phyloP scores from a whole-genome alignment of 2,888 invertebrate genomes.

The Buathra laborator region DNA sequence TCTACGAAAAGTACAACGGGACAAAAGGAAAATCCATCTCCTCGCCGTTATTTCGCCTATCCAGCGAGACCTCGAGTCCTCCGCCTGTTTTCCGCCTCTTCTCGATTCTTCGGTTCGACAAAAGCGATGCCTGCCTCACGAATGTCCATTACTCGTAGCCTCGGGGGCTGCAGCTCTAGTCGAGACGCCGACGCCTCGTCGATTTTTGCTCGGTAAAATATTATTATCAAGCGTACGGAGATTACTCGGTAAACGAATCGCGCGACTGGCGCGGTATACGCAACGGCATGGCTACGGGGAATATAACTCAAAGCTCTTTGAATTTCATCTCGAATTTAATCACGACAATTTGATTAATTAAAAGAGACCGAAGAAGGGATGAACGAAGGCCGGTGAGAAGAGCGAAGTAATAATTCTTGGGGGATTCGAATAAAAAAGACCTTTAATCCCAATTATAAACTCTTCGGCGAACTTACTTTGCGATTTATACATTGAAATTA shows the following conservation, averaged over 20 bases:
- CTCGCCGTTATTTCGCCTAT: slow-evolving; percentile 18
- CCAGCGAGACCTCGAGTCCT: slow-evolving; percentile 17
- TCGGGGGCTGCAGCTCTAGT: slow-evolving; percentile 25
- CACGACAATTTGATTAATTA: slow-evolving; percentile 48
- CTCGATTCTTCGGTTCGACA: slow-evolving; percentile 44
- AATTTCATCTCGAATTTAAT: slow-evolving; percentile 46
- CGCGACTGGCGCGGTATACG: background rate
- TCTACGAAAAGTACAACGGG: background rate
- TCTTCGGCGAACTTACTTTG: slow-evolving; percentile 6
- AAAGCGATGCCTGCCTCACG: slow-evolving; percentile 45
- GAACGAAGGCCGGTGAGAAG: slow-evolving; percentile 1
- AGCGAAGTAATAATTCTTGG: slow-evolving; percentile 19
- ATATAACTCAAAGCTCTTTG: slow-evolving; percentile 34
- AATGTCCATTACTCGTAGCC: slow-evolving; percentile 61
- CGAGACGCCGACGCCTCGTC: slow-evolving; percentile 55
- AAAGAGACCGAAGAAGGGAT: background rate
- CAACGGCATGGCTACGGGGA: slow-evolving; percentile 1
- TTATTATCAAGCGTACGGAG: slow-evolving; percentile 50
- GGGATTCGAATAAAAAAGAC: slow-evolving; percentile 17
- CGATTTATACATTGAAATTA: background rate
- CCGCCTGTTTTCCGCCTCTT: slow-evolving; percentile 26
- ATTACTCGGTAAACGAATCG: slow-evolving; percentile 52
- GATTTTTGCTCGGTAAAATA: slow-evolving; percentile 55
- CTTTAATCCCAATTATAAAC: slow-evolving; percentile 14
- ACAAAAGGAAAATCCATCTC: slow-evolving; percentile 1